These are phyloP conservation scores for Cheilosia grossa DNA, from an alignment of 2,888 invertebrate genomes.

Conservation along the genomic window DNA sequence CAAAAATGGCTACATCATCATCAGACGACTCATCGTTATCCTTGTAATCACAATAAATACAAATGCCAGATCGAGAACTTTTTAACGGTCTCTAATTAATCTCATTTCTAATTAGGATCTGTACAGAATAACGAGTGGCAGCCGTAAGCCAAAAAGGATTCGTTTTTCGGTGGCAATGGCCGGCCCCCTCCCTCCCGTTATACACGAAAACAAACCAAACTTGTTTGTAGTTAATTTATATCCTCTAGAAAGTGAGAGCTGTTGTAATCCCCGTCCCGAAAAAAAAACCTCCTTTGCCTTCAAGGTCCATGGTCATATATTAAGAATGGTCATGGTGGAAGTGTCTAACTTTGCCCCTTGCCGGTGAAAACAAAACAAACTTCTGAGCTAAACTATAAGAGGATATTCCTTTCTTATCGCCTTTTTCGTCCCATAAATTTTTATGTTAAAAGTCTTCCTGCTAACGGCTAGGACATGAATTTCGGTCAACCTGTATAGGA, in stretches of 20 bases:
- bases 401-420: slow-evolving; percentile 62
- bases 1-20: slow-evolving; percentile 46
- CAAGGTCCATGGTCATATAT: not conserved
- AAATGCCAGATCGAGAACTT: slow-evolving; percentile 56
- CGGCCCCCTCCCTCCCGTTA: not conserved
- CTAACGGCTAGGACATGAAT: slow-evolving; percentile 12
- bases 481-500: slow-evolving; percentile 31
- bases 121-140: slow-evolving; percentile 13
- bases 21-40: slow-evolving; percentile 47
- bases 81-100: slow-evolving; percentile 65
- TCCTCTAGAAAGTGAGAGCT: slow-evolving; percentile 46
- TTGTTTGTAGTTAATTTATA: slow-evolving; percentile 50
- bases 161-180: not conserved
- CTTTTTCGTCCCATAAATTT: slow-evolving; percentile 67
- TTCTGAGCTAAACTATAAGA: slow-evolving; percentile 45
- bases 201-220: slow-evolving; percentile 21
- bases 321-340: slow-evolving; percentile 3
- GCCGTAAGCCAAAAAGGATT: slow-evolving; percentile 4
- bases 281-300: not conserved
- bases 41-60: slow-evolving; percentile 56
- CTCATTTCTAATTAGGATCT: slow-evolving; percentile 66
- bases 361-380: slow-evolving; percentile 18
- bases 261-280: slow-evolving; percentile 21
- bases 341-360: not conserved
- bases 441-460: slow-evolving; percentile 48